Conservation (phyloP, 2,113 vertebrate genomes). For the Eonycteris spelaea region DNA sequence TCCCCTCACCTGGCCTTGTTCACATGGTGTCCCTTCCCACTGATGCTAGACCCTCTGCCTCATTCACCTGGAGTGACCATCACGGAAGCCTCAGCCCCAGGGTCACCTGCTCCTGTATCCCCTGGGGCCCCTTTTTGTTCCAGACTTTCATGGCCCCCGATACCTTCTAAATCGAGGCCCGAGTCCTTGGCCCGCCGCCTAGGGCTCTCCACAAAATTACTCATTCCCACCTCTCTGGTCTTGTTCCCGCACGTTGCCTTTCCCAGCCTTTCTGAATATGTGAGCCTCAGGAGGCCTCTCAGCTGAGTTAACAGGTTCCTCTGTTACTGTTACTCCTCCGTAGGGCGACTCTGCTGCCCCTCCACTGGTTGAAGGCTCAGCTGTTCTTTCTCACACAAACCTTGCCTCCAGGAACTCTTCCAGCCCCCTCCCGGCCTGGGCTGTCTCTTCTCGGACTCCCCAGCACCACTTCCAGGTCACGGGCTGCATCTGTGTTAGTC, state of each 20-base stretch:
- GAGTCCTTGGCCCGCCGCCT: neutral
- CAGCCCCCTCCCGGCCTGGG: fast-evolving
- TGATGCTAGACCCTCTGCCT: neutral
- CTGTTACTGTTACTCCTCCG: fast-evolving
- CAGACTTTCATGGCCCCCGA: neutral
- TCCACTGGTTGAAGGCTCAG: neutral
- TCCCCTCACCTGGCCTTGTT: neutral
- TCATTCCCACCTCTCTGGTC: neutral
- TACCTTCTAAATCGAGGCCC: neutral
- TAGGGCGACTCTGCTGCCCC: neutral
- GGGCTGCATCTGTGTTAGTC: neutral
- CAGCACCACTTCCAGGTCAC: neutral
- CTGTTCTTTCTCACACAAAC: neutral
- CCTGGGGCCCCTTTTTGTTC: neutral
- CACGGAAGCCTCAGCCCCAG: neutral
- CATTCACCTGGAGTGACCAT: neutral
- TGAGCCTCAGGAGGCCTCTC: too few relatives aligned
- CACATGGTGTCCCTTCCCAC: neutral
- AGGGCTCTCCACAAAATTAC: neutral
- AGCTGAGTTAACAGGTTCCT: neutral
- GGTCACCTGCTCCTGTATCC: neutral
- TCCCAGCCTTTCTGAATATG: neutral
- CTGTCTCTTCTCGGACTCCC: neutral
- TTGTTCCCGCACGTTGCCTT: neutral
- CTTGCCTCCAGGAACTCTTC: fast-evolving